Percentiles rank a stretch among this genome's conserved stretches.
Conservation (phyloP, 2,888 invertebrate species). For the Agrilus biguttatus region DNA sequence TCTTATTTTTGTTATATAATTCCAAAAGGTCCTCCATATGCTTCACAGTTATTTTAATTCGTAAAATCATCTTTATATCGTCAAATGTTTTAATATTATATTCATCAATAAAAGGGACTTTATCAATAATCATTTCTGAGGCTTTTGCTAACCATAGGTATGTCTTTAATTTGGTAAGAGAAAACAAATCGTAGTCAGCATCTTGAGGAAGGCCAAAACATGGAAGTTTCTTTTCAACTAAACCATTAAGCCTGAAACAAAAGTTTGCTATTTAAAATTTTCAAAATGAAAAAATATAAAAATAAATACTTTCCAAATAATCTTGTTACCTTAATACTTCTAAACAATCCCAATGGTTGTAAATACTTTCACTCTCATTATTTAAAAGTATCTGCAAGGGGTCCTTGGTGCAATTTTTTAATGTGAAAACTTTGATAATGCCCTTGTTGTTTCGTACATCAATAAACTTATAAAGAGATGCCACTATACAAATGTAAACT, state of each 20-base stretch:
- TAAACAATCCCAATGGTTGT: conserved; percentile 25
- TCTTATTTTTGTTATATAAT: conserved; percentile 11
- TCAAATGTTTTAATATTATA: conserved; percentile 22
- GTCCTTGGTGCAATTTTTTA: conserved; percentile 16
- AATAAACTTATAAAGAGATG: conserved; percentile 17
- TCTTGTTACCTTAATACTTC: conserved; percentile 22
- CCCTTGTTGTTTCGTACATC: conserved; percentile 14
- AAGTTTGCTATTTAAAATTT: not conserved
- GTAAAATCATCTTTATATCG: conserved; percentile 20
- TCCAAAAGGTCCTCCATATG: conserved; percentile 19
- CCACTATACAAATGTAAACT: conserved; percentile 18
- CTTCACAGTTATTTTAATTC: conserved; percentile 19
- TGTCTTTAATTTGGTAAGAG: conserved; percentile 20
- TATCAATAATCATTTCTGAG: conserved; percentile 20
- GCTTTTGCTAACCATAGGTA: conserved; percentile 20
- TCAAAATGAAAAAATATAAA: too few relatives aligned
- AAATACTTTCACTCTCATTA: conserved; percentile 17
- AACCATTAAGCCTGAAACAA: conserved; percentile 5
- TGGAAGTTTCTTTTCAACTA: conserved; percentile 22
- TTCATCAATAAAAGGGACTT: conserved; percentile 15
- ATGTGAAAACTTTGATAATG: conserved; percentile 18
- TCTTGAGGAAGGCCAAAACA: conserved; percentile 18
- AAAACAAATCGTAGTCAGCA: conserved; percentile 19
- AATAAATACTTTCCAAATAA: too few relatives aligned
- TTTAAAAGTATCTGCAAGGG: conserved; percentile 20